phyloP scores from a whole-genome alignment of 2,113 vertebrate species.

The Xyliphius kryptos region DNA sequence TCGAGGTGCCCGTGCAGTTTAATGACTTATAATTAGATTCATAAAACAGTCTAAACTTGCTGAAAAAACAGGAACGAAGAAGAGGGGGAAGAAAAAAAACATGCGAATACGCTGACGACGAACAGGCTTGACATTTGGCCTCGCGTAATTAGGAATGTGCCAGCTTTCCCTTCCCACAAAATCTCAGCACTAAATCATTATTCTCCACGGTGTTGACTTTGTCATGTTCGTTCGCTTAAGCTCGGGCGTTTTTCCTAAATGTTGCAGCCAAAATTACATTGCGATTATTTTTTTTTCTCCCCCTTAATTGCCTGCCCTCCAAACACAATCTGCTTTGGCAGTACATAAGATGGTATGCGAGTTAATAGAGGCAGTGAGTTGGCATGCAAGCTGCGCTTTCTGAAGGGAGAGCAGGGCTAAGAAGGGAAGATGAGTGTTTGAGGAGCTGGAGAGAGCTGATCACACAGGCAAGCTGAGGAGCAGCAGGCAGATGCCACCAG shows the following conservation, averaged over 20 bases:
- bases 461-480: constrained; percentile 69
- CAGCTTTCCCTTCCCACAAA: constrained; percentile 67
- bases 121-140: constrained; percentile 77
- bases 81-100: too few relatives aligned
- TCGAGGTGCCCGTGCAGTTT: constrained; percentile 61
- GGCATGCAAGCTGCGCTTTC: constrained; percentile 61
- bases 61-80: constrained; percentile 35
- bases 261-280: constrained; percentile 75
- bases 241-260: constrained; percentile 60
- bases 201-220: constrained; percentile 69
- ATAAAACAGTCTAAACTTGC: constrained; percentile 63
- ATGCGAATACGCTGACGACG: constrained; percentile 68
- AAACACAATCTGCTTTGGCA: constrained; percentile 81
- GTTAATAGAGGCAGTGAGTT: constrained; percentile 74
- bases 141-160: constrained; percentile 72
- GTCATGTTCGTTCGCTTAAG: constrained; percentile 65
- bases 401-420: constrained; percentile 56
- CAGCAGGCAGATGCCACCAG: constrained; percentile 68
- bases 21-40: constrained; percentile 75
- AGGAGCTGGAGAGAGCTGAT: constrained; percentile 59
- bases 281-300: constrained; percentile 63
- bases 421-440: constrained; percentile 42
- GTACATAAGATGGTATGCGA: constrained; percentile 72
- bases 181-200: constrained; percentile 72
- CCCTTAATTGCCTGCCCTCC: constrained; percentile 78